Percentiles rank a stretch among this genome's conserved stretches.
These are phyloP conservation scores for Lordiphosa clarofinis DNA, from an alignment of 1,140 invertebrate species.

Conservation along the genomic window DNA sequence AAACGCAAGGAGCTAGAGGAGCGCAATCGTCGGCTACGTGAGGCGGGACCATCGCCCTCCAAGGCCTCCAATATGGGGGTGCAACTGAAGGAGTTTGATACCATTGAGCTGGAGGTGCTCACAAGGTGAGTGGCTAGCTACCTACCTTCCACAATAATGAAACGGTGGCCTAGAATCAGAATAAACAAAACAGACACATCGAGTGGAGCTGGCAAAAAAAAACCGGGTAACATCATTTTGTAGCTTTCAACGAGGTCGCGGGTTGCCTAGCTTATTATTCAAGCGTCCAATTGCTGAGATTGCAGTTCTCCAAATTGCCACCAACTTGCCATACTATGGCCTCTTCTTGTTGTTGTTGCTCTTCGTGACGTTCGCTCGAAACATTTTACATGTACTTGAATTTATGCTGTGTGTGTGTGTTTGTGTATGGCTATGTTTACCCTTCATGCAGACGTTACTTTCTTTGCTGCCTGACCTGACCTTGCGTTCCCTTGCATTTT, in stretches of 20 bases:
- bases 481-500: constrained; percentile 20
- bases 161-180: constrained; percentile 62
- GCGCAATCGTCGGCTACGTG: constrained; percentile 59
- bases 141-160: constrained; percentile 49
- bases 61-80: constrained; percentile 69
- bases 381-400: constrained; percentile 51
- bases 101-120: constrained; percentile 87
- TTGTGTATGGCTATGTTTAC: constrained; percentile 55
- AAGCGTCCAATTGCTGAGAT: constrained; percentile 56
- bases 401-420: constrained; percentile 38
- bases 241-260: constrained; percentile 62
- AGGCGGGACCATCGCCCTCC: constrained; percentile 80
- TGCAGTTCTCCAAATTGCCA: constrained; percentile 44
- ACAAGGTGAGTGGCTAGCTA: constrained; percentile 82
- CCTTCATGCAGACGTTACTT: constrained; percentile 55
- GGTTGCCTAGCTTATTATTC: constrained; percentile 30
- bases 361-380: constrained; percentile 61
- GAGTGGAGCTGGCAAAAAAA: constrained; percentile 32
- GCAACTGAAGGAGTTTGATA: constrained; percentile 85
- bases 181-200: constrained; percentile 50
- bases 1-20: constrained; percentile 74
- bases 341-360: constrained; percentile 39
- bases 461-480: constrained; percentile 53
- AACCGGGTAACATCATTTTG: constrained; percentile 70
- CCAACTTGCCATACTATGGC: constrained; percentile 6